Percentiles rank a stretch among this genome's conserved stretches.
These are phyloP conservation scores for Heliconius melpomene DNA, from an alignment of 1,140 invertebrate species.

Conservation along the genomic window DNA sequence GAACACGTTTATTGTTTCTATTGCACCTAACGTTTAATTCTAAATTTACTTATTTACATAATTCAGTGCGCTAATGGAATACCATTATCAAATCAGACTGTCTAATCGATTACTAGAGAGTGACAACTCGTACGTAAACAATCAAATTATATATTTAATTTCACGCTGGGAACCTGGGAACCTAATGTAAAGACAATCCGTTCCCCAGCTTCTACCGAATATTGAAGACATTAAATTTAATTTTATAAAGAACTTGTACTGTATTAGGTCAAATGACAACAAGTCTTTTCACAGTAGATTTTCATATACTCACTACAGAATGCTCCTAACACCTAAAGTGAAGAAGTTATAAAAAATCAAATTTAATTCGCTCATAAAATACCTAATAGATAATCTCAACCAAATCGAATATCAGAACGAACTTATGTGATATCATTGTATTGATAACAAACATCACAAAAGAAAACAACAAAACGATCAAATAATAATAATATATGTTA, in stretches of 20 bases:
- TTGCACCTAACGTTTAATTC: background rate
- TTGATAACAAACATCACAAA: background rate
- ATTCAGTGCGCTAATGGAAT: constrained; percentile 21
- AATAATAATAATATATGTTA: constrained; percentile 4
- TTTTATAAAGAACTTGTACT: too few relatives aligned
- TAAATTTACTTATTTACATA: background rate
- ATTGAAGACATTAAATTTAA: too few relatives aligned
- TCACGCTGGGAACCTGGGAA: too few relatives aligned
- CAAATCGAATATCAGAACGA: background rate
- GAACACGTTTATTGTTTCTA: background rate
- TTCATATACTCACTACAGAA: too few relatives aligned
- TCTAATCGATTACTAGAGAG: background rate
- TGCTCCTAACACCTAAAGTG: background rate
- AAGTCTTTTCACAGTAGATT: too few relatives aligned
- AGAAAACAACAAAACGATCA: background rate
- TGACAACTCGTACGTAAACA: background rate
- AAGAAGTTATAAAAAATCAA: background rate
- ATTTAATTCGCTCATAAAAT: background rate
- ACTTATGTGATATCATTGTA: background rate
- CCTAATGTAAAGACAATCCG: too few relatives aligned
- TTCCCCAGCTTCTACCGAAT: too few relatives aligned
- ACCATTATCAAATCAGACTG: constrained; percentile 21
- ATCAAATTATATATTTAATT: background rate
- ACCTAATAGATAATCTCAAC: background rate
- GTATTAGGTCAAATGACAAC: too few relatives aligned